phyloP scores from a whole-genome alignment of 2,888 invertebrate genomes.

The Keiferia lycopersicella region DNA sequence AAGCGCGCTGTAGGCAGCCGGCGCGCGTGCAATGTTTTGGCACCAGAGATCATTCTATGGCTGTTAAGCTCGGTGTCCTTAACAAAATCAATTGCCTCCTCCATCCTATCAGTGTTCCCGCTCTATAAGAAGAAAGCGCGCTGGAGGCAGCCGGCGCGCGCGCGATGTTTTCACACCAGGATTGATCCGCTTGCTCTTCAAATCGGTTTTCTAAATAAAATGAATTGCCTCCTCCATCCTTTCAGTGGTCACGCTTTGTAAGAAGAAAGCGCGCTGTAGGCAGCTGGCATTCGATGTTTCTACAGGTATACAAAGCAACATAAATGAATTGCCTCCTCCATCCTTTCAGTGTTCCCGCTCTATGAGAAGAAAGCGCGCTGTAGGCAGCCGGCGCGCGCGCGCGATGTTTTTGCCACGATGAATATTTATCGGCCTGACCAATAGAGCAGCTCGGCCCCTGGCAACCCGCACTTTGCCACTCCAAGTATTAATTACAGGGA shows the following conservation, averaged over 20 bases:
- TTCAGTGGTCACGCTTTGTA: not conserved
- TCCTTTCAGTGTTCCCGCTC: not conserved
- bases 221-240: not conserved
- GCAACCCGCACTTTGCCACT: conserved; percentile 55
- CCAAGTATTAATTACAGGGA: conserved; percentile 20
- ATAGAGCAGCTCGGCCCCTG: conserved; percentile 37
- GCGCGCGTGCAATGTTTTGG: not conserved
- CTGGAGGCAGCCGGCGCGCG: conserved; percentile 27
- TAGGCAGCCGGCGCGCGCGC: conserved; percentile 29
- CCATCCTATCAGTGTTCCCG: not conserved
- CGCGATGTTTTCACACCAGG: conserved; percentile 11
- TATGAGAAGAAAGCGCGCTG: conserved; percentile 32
- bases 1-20: not conserved
- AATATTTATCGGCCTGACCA: conserved; percentile 78
- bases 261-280: not conserved
- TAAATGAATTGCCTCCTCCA: conserved; percentile 1
- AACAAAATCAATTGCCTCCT: not conserved
- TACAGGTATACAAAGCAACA: not conserved
- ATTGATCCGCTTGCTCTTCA: too few relatives aligned
- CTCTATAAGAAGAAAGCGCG: conserved; percentile 30
- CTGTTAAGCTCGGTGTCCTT: too few relatives aligned
- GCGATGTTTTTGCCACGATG: conserved; percentile 49
- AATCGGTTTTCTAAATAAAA: not conserved
- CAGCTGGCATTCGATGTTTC: not conserved
- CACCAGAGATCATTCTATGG: too few relatives aligned